Evolutionary conservation across 2,888 invertebrate species (phyloP).

Genomic region (Melinaea menophilus): DNA sequence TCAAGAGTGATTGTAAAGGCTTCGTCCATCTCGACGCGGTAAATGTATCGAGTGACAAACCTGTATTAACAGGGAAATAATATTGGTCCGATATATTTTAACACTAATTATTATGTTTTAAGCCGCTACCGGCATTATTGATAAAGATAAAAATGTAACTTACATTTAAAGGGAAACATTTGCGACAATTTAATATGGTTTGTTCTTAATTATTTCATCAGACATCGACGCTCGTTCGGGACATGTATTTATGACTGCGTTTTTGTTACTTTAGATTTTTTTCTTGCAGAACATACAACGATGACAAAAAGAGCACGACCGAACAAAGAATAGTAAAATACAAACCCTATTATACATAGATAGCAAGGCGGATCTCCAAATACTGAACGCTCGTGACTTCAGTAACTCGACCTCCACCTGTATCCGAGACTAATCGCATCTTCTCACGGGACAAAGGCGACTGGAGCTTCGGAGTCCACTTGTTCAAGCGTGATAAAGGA

Average conservation of each 20-base stretch:
- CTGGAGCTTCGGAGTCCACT: conserved; percentile 31
- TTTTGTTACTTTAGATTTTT: no score
- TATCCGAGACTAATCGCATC: conserved; percentile 55
- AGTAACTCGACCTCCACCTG: conserved; percentile 60
- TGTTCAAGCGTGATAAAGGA: conserved; percentile 39
- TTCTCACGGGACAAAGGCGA: conserved; percentile 38
- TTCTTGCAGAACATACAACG: no score
- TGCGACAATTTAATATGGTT: conserved; percentile 21
- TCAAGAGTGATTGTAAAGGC: conserved; percentile 34
- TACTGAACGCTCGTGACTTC: conserved; percentile 32
- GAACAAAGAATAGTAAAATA: no score
- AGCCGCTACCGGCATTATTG: conserved; percentile 30
- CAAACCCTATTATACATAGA: no score
- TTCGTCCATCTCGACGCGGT: conserved; percentile 28
- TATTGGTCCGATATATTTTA: conserved; percentile 25
- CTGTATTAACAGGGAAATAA: conserved; percentile 29
- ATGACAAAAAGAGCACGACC: no score
- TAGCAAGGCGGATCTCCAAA: conserved; percentile 11
- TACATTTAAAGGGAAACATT: conserved; percentile 19
- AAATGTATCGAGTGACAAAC: conserved; percentile 32
- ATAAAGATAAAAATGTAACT: conserved; percentile 21
- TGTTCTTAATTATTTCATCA: conserved; percentile 4
- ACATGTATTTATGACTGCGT: no score
- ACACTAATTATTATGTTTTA: conserved; percentile 30
- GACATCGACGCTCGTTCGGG: no score